These are phyloP conservation scores for Potamarius usumacintae DNA, from an alignment of 2,113 vertebrate genomes.

Conservation along the genomic window DNA sequence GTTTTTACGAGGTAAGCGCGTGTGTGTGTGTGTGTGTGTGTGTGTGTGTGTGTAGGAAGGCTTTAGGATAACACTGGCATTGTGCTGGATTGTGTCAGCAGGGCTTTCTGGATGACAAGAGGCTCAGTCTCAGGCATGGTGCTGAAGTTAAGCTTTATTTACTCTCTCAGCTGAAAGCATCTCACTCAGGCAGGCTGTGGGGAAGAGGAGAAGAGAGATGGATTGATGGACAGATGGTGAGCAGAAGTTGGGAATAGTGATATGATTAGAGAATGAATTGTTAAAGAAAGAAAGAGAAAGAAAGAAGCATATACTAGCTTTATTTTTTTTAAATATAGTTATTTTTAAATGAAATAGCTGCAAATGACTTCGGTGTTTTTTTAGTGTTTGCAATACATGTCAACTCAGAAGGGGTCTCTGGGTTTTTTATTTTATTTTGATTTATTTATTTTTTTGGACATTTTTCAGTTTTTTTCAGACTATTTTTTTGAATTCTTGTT, in stretches of 20 bases:
- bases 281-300: slow-evolving; percentile 26
- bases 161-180: slow-evolving; percentile 14
- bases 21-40: slow-evolving; percentile 23
- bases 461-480: not conserved
- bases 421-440: not conserved
- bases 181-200: slow-evolving; percentile 10
- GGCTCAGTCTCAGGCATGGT: not conserved
- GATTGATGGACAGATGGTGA: slow-evolving; percentile 43
- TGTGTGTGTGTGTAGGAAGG: slow-evolving; percentile 6
- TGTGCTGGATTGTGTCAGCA: slow-evolving; percentile 33
- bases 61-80: slow-evolving; percentile 45
- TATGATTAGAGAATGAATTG: not conserved
- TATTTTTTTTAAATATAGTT: too few species aligned
- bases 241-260: slow-evolving; percentile 58
- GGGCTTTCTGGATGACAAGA: slow-evolving; percentile 14
- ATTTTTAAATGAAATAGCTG: not conserved
- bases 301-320: not conserved
- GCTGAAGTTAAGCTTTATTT: slow-evolving; percentile 26
- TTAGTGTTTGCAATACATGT: not conserved
- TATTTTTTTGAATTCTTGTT: too few species aligned
- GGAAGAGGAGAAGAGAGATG: not conserved
- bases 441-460: not conserved
- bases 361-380: not conserved
- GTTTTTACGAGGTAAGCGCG: slow-evolving; percentile 19
- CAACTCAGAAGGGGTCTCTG: not conserved